Percentiles rank a stretch among this genome's conserved stretches.
phyloP scores from a whole-genome alignment of 2,113 vertebrate species.

The Trichomycterus rosablanca region DNA sequence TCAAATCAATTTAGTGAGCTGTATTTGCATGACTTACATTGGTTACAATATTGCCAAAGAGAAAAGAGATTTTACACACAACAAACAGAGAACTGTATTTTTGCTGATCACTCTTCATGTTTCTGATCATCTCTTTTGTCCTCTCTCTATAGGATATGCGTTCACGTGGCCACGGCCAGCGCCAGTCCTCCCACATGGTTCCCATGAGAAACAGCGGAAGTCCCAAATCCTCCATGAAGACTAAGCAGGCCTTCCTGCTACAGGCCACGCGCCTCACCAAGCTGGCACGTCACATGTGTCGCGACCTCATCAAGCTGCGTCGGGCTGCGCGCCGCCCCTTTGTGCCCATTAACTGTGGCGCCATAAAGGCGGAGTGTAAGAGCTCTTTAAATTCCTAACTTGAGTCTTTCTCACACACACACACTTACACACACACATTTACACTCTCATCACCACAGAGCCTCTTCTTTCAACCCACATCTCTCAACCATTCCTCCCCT shows the following conservation, averaged over 20 bases:
- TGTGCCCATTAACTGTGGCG: constrained; percentile 99
- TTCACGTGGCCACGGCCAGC: constrained; percentile 77
- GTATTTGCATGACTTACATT: too few relatives aligned
- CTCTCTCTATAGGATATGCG: constrained; percentile 71
- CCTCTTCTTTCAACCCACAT: constrained; percentile 51
- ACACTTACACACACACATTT: constrained; percentile 47
- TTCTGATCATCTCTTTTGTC: neutral
- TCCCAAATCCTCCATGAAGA: constrained; percentile 94
- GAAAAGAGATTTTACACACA: too few relatives aligned
- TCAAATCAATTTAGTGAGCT: too few relatives aligned
- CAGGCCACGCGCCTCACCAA: constrained; percentile 95
- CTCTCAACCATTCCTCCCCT: constrained; percentile 65
- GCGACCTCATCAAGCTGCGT: constrained; percentile 91
- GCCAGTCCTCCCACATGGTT: constrained; percentile 86
- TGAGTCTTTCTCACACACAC: constrained; percentile 60
- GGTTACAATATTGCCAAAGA: too few relatives aligned
- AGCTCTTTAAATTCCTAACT: constrained; percentile 98
- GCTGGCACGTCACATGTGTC: constrained; percentile 96
- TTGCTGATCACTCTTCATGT: neutral
- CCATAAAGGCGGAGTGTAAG: constrained; percentile 99
- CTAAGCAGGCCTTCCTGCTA: constrained; percentile 92
- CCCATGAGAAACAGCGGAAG: constrained; percentile 89
- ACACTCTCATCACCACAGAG: constrained; percentile 42
- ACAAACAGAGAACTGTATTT: too few relatives aligned
- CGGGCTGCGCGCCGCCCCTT: constrained; percentile 93